Percentiles rank a stretch among this genome's conserved stretches.
Conservation (phyloP, 64 coral and sea anemone genomes). For the Dendrophyllia cribrosa region DNA sequence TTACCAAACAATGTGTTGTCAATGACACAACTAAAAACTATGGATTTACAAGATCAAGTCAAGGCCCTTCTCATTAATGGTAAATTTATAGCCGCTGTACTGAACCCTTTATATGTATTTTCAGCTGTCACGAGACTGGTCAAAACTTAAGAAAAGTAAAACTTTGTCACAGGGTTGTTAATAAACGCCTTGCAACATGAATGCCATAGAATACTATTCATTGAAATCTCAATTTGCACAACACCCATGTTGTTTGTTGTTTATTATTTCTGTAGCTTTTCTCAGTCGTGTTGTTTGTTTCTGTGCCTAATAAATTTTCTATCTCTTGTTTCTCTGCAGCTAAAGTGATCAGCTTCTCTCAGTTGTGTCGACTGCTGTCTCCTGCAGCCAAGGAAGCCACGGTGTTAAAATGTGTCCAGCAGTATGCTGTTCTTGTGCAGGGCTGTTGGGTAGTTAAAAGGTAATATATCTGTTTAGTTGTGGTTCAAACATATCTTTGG, state of each 20-base stretch:
- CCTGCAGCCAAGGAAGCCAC: conserved; percentile 81
- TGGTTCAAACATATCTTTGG: too few species aligned
- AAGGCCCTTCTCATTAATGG: conserved; percentile 93
- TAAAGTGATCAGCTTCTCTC: conserved; percentile 93
- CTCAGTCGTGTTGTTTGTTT: too few species aligned
- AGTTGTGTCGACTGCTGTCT: conserved; percentile 78
- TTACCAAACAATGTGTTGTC: conserved; percentile 88
- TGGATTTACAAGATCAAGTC: conserved; percentile 95
- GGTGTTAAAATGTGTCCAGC: conserved; percentile 90
- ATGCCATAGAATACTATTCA: too few species aligned
- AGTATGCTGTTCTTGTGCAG: conserved; percentile 95
- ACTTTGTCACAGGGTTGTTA: too few species aligned
- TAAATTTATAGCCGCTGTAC: not conserved
- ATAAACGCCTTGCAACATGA: too few species aligned
- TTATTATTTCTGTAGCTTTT: too few species aligned
- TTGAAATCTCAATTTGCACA: too few species aligned
- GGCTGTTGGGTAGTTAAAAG: conserved; percentile 97
- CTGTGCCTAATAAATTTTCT: too few species aligned
- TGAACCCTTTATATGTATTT: not conserved
- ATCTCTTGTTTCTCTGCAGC: conserved; percentile 33
- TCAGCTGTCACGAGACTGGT: too few species aligned
- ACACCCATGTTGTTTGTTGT: too few species aligned
- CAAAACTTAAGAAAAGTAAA: too few species aligned
- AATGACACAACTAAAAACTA: conserved; percentile 90
- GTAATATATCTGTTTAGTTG: not conserved